Percentiles rank a stretch among this genome's conserved stretches.
phyloP scores from a whole-genome alignment of 2,113 vertebrate species.

The Empidonax alnorum region DNA sequence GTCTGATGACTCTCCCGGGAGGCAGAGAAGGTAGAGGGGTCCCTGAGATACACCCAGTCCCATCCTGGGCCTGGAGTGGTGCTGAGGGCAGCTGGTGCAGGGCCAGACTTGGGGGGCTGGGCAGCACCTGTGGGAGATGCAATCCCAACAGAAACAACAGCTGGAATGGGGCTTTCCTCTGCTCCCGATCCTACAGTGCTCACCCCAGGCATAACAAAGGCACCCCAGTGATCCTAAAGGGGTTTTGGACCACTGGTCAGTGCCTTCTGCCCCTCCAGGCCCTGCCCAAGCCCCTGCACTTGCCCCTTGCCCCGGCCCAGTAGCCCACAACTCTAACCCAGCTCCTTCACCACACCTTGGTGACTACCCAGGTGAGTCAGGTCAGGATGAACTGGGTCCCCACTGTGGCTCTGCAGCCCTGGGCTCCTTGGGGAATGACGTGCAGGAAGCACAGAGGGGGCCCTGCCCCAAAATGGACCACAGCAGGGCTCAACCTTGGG shows the following conservation, averaged over 20 bases:
- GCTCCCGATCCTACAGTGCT: background rate
- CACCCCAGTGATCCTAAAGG: background rate
- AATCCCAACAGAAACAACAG: rapidly evolving
- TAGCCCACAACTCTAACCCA: background rate
- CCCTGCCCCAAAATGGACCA: background rate
- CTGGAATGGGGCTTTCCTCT: background rate
- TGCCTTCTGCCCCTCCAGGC: background rate
- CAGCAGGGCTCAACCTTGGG: background rate
- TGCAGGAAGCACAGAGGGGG: background rate
- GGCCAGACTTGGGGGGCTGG: background rate
- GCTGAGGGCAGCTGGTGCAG: background rate
- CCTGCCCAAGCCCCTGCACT: background rate
- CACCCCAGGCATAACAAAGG: background rate
- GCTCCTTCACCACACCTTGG: background rate
- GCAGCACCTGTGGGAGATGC: background rate
- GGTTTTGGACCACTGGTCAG: background rate
- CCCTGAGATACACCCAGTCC: background rate
- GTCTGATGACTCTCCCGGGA: background rate
- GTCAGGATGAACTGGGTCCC: background rate
- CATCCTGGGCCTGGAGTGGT: background rate
- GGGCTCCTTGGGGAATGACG: rapidly evolving
- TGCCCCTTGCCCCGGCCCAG: background rate
- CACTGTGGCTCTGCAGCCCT: background rate
- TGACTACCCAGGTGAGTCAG: background rate
- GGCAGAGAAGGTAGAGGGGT: background rate